phyloP scores from a whole-genome alignment of 2,113 vertebrate genomes.

The Pseudopipra pipra region DNA sequence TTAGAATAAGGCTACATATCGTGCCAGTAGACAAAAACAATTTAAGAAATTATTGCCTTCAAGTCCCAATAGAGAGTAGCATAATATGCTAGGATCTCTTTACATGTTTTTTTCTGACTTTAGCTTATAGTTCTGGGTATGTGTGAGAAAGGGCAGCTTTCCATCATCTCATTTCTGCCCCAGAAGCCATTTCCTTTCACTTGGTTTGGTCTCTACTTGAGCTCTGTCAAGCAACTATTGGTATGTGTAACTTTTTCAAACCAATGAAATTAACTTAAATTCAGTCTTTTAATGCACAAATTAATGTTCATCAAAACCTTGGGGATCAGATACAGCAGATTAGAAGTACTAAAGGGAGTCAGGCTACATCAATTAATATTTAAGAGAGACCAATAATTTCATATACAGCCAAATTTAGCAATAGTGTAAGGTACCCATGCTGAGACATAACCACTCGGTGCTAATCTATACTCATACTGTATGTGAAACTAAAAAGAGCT shows the following conservation, averaged over 20 bases:
- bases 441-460: neutral
- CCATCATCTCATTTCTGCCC: neutral
- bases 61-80: neutral
- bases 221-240: slow-evolving; percentile 25
- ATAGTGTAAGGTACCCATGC: neutral
- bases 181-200: neutral
- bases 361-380: slow-evolving; percentile 76
- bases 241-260: slow-evolving; percentile 38
- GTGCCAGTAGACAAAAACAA: neutral
- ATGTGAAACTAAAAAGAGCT: slow-evolving; percentile 56
- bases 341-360: slow-evolving; percentile 71
- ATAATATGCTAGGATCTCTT: neutral
- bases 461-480: neutral
- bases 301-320: slow-evolving; percentile 70
- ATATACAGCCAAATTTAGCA: slow-evolving; percentile 33
- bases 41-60: neutral
- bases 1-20: neutral
- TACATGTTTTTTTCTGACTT: neutral
- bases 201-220: neutral
- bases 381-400: slow-evolving; percentile 69
- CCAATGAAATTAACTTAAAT: slow-evolving; percentile 47
- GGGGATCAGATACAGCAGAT: slow-evolving; percentile 66
- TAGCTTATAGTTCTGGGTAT: neutral
- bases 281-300: slow-evolving; percentile 63
- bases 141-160: neutral